Evolutionary conservation across 2,888 invertebrate species (phyloP), one percentile per base, ranked within the genome.

Genomic region (Parnassius apollo): DNA sequence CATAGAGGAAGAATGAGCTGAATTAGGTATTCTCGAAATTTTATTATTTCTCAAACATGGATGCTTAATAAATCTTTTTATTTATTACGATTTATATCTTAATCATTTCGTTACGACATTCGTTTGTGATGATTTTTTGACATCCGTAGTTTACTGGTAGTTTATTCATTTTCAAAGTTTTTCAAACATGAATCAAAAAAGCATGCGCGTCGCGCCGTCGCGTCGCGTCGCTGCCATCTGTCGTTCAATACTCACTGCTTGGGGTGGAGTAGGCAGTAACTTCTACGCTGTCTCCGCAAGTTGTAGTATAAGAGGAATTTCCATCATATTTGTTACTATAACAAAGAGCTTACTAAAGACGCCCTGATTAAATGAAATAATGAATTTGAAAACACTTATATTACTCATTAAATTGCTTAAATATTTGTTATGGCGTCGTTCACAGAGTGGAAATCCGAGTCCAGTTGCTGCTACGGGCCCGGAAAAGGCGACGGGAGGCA

Each of bases 401-500:
- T 42, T 62, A 12, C 45, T 62, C 18, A 55, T 59, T 49, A 62
- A 62, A 46, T 46, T 63, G 9, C 18, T 59, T 42, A 63, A 63
- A 63, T 63, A 56, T 48, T 46, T 63, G 8, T 48, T 63, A 42
- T 54, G 59, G 59, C 63, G 59, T 56, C 59, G 63, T n/a, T 63
- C 59, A 42, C 63, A 63, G 62, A 59, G 42, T 49, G 42, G 49
- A 48, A 62, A 9, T 55, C 13, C 61, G 42, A 46, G 18, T 48
- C 56, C 59, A 4, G 55, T n/a, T 42, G 45, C 50, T 2, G 59
- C 35, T 35, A 35, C 35, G 35, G 35, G 4, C 7, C 35, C 7
- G 35, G 35, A 35, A 35, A 35, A 35, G 7, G 35, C 1, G 35
- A 35, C 35, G 35, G 35, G 35, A 35, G 35, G 7, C 35, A 35